Percentiles rank a stretch among this genome's conserved stretches.
Evolutionary conservation across 2,888 invertebrate genomes (phyloP).

Genomic region (Cecidostiba fungosa): DNA sequence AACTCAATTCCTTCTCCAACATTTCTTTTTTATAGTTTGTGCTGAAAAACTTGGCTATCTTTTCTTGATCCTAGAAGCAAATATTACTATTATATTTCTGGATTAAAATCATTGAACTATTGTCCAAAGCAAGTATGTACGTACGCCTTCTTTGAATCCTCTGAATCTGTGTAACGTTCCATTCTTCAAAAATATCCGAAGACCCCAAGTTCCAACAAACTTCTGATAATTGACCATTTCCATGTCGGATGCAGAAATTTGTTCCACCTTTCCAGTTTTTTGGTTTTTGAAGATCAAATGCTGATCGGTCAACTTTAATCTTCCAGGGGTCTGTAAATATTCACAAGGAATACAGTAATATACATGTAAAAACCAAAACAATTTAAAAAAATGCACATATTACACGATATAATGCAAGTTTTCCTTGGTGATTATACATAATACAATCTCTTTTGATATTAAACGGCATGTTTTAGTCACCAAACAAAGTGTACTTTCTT

Average conservation of each 20-base stretch:
- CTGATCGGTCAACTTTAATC: constrained; percentile 95
- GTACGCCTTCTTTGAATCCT: constrained; percentile 94
- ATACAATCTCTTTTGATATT: neutral
- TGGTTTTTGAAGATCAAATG: constrained; percentile 96
- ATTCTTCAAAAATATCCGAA: constrained; percentile 94
- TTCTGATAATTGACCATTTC: constrained; percentile 96
- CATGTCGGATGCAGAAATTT: constrained; percentile 91
- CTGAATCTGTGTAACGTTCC: constrained; percentile 95
- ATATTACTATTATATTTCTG: constrained; percentile 16
- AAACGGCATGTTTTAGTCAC: neutral
- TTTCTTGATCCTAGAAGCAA: constrained; percentile 91
- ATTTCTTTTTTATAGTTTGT: constrained; percentile 91
- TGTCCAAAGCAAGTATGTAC: constrained; percentile 67
- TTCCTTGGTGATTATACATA: neutral
- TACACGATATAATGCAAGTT: neutral
- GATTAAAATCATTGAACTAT: constrained; percentile 39
- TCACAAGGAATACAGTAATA: constrained; percentile 52
- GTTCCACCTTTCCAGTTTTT: constrained; percentile 98
- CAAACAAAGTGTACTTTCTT: neutral
- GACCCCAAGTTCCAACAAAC: constrained; percentile 94
- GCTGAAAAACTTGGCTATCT: constrained; percentile 93
- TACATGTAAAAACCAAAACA: constrained; percentile 20
- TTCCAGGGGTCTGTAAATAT: constrained; percentile 92
- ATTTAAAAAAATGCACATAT: constrained; percentile 9
- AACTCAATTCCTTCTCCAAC: constrained; percentile 94